Conservation (phyloP, 2,888 invertebrate genomes). For the Conomelus anceps region DNA sequence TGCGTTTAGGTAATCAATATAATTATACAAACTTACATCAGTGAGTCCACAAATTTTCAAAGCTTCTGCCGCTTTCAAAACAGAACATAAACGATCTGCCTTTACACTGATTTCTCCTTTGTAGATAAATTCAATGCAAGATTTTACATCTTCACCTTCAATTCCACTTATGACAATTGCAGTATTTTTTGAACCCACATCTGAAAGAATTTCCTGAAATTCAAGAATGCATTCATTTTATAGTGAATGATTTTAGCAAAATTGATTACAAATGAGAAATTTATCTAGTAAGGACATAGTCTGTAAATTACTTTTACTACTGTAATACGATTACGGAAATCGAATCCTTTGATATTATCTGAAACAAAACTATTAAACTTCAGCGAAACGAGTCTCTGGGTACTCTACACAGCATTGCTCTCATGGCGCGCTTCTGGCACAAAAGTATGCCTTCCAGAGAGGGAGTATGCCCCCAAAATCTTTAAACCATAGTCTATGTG, state of each 20-base stretch:
- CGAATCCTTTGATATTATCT: too few relatives aligned
- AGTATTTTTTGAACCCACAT: slow-evolving; percentile 51
- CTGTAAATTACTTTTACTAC: neutral
- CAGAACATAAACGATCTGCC: slow-evolving; percentile 69
- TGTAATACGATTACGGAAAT: neutral
- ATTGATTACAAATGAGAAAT: too few relatives aligned
- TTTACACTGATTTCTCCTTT: slow-evolving; percentile 71
- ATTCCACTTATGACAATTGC: slow-evolving; percentile 74
- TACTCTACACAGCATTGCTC: too few relatives aligned
- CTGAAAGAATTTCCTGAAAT: slow-evolving; percentile 20
- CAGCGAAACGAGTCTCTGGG: too few relatives aligned
- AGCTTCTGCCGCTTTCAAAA: slow-evolving; percentile 69
- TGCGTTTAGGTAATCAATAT: too few relatives aligned
- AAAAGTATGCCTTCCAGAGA: too few relatives aligned
- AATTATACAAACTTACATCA: slow-evolving; percentile 34
- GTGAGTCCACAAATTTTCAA: slow-evolving; percentile 71
- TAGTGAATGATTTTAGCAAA: neutral
- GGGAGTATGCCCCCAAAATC: too few relatives aligned
- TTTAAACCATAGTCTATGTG: too few relatives aligned
- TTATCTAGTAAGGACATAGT: too few relatives aligned
- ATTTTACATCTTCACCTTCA: slow-evolving; percentile 68
- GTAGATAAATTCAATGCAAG: slow-evolving; percentile 75
- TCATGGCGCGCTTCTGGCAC: too few relatives aligned
- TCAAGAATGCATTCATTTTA: too few relatives aligned
- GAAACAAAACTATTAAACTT: neutral